phyloP scores from a whole-genome alignment of 2,888 invertebrate species.

The Fragum whitleyi region DNA sequence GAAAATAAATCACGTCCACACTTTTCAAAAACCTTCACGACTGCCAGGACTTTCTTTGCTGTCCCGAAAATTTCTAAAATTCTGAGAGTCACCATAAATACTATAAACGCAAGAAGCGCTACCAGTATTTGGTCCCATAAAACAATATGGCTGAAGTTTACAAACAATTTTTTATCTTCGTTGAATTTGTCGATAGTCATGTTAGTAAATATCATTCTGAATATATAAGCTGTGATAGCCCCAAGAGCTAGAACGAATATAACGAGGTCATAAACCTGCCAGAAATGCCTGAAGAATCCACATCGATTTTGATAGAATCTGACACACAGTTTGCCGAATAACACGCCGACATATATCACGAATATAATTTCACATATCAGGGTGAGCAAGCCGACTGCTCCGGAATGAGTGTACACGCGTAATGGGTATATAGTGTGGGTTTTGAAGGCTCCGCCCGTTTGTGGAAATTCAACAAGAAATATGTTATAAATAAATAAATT shows the following conservation, averaged over 20 bases:
- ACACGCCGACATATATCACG: constrained; percentile 48
- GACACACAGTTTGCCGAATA: constrained; percentile 50
- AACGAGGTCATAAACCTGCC: constrained; percentile 62
- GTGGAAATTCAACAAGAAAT: constrained; percentile 67
- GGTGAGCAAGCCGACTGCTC: constrained; percentile 56
- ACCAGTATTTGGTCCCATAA: constrained; percentile 72
- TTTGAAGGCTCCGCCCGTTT: constrained; percentile 62
- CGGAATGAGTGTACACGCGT: constrained; percentile 51
- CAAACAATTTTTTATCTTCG: constrained; percentile 59
- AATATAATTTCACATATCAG: constrained; percentile 64
- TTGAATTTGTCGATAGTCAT: constrained; percentile 58
- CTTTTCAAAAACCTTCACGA: constrained; percentile 39
- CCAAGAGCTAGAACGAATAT: constrained; percentile 39
- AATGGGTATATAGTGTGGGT: constrained; percentile 55
- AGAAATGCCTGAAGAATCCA: constrained; percentile 52
- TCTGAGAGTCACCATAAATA: constrained; percentile 70
- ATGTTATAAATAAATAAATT: constrained; percentile 77
- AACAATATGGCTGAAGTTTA: constrained; percentile 69
- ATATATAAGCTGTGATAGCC: constrained; percentile 50
- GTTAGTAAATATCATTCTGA: constrained; percentile 47
- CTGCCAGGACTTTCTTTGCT: constrained; percentile 66
- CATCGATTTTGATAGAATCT: constrained; percentile 51
- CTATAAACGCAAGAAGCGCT: constrained; percentile 60
- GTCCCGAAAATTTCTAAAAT: constrained; percentile 72
- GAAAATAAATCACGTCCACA: constrained; percentile 65